Evolutionary conservation across 2,113 vertebrate genomes (phyloP).

Genomic region (Myotis lucifugus): DNA sequence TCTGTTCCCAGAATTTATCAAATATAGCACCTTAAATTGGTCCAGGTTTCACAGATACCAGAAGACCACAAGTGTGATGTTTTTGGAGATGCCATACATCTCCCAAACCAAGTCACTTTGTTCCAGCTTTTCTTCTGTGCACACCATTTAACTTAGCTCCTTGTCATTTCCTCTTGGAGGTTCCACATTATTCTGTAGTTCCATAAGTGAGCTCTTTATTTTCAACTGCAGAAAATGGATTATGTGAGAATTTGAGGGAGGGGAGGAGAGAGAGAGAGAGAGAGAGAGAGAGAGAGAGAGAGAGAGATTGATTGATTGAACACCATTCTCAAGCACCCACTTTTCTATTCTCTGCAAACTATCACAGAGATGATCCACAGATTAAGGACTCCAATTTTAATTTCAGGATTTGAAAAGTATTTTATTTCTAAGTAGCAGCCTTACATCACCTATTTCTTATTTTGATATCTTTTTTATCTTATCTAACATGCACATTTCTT

Average conservation of each 20-base stretch:
- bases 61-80: conserved; percentile 20
- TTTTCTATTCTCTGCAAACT: conserved; percentile 27
- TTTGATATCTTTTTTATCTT: not conserved
- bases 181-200: not conserved
- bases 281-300: not conserved
- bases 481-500: not conserved
- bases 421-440: conserved; percentile 15
- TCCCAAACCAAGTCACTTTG: not conserved
- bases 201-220: conserved; percentile 31
- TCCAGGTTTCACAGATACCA: conserved; percentile 42
- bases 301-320: not conserved
- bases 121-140: conserved; percentile 27
- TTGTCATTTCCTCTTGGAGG: conserved; percentile 45
- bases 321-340: not conserved
- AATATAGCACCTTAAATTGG: conserved; percentile 45
- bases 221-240: conserved; percentile 7
- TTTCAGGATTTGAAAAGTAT: not conserved
- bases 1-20: conserved; percentile 47
- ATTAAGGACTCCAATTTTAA: not conserved
- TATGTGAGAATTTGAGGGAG: not conserved
- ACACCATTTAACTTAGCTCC: conserved; percentile 43
- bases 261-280: not conserved
- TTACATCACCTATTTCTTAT: not conserved
- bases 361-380: not conserved
- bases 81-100: not conserved